These are phyloP conservation scores for Lamprologus speciosus DNA, from an alignment of 2,113 vertebrate species.

Conservation along the genomic window DNA sequence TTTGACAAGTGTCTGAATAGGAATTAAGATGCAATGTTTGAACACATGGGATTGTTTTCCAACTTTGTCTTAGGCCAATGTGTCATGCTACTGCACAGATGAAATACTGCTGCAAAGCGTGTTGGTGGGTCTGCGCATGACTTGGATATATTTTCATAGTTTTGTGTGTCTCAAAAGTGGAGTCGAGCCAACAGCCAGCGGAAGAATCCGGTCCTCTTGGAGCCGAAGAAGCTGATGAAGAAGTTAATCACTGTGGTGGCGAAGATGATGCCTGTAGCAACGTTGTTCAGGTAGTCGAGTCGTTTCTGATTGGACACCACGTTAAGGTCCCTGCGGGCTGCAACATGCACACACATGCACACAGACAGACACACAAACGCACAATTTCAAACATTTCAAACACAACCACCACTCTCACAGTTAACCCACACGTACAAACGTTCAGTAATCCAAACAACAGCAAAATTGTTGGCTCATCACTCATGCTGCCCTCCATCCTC, in stretches of 20 bases:
- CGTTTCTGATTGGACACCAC: slow-evolving; percentile 66
- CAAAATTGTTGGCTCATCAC: background rate
- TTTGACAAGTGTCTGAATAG: background rate
- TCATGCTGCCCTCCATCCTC: background rate
- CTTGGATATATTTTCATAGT: background rate
- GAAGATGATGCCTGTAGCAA: slow-evolving; percentile 57
- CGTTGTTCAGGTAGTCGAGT: slow-evolving; percentile 67
- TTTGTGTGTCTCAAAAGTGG: slow-evolving; percentile 49
- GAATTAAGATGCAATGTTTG: background rate
- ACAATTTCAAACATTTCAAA: slow-evolving; percentile 38
- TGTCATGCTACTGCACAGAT: background rate
- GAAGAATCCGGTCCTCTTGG: slow-evolving; percentile 67
- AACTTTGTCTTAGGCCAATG: background rate
- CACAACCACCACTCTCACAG: background rate
- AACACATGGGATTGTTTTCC: background rate
- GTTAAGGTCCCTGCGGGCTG: slow-evolving; percentile 68
- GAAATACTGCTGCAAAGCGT: background rate
- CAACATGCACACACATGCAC: slow-evolving; percentile 15
- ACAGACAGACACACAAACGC: slow-evolving; percentile 4
- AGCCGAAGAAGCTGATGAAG: slow-evolving; percentile 67
- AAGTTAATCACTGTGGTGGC: slow-evolving; percentile 56
- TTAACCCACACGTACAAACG: background rate
- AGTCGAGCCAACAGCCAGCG: slow-evolving; percentile 66
- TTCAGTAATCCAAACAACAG: background rate
- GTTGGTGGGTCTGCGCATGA: background rate